phyloP scores from a whole-genome alignment of 2,888 invertebrate species.

The Trachelus stipa region DNA sequence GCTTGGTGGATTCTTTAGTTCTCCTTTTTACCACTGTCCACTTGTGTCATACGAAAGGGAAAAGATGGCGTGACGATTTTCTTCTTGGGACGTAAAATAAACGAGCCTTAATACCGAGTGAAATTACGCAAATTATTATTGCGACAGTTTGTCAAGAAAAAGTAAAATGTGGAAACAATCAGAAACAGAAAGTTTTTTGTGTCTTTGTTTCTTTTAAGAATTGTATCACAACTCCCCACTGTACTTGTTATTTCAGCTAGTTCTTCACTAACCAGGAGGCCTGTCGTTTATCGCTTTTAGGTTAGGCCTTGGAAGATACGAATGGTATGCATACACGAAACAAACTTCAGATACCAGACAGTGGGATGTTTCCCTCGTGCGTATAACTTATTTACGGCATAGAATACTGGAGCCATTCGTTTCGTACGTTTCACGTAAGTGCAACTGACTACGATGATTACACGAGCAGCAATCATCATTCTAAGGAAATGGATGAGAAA shows the following conservation, averaged over 20 bases:
- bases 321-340: background rate
- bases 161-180: background rate
- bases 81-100: background rate
- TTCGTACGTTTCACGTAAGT: background rate
- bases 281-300: background rate
- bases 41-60: background rate
- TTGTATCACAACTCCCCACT: background rate
- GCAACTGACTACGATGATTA: background rate
- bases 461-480: background rate
- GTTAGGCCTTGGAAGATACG: background rate
- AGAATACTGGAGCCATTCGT: background rate
- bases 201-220: background rate
- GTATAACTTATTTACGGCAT: background rate
- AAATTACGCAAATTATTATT: background rate
- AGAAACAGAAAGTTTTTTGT: background rate
- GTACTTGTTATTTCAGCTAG: background rate
- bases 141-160: background rate
- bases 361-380: background rate
- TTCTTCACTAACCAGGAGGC: background rate
- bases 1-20: background rate
- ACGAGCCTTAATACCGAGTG: background rate
- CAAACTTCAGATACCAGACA: background rate
- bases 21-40: background rate
- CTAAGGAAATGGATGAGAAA: background rate
- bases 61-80: slow-evolving; percentile 5